Percentiles rank a stretch among this genome's conserved stretches.
phyloP scores from a whole-genome alignment of 1,140 invertebrate genomes.

The Ericerus pela region DNA sequence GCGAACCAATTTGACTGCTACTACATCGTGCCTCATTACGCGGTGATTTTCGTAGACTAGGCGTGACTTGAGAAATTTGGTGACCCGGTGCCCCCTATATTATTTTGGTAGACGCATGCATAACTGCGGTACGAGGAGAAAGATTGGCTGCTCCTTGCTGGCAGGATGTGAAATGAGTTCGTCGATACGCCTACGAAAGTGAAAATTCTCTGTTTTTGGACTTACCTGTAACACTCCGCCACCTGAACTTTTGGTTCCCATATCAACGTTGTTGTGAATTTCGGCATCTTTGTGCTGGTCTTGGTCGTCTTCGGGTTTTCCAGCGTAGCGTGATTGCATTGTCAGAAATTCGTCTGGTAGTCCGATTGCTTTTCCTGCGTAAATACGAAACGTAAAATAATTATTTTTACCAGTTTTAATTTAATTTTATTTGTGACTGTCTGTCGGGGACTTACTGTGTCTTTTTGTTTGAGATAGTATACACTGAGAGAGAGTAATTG shows the following conservation, averaged over 20 bases:
- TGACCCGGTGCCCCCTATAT: too few relatives aligned
- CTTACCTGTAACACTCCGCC: slow-evolving; percentile 82
- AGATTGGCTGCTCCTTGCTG: not conserved
- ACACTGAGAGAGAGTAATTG: too few relatives aligned
- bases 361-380: slow-evolving; percentile 74
- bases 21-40: too few relatives aligned
- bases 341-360: slow-evolving; percentile 75
- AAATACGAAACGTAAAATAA: too few relatives aligned
- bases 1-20: too few relatives aligned
- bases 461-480: too few relatives aligned
- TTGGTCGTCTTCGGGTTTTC: not conserved
- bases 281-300: not conserved
- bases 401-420: not conserved
- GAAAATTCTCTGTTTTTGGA: not conserved
- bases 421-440: not conserved
- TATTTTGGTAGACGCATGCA: too few relatives aligned
- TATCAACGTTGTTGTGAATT: not conserved
- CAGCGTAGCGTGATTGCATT: slow-evolving; percentile 29
- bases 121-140: not conserved
- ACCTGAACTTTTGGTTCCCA: slow-evolving; percentile 45
- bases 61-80: too few relatives aligned
- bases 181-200: not conserved
- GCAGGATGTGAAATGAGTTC: not conserved
- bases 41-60: too few relatives aligned
- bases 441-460: too few relatives aligned